Evolutionary conservation across 2,113 vertebrate species (phyloP), one percentile per base, ranked within the genome.

Genomic region (Heterotis niloticus): DNA sequence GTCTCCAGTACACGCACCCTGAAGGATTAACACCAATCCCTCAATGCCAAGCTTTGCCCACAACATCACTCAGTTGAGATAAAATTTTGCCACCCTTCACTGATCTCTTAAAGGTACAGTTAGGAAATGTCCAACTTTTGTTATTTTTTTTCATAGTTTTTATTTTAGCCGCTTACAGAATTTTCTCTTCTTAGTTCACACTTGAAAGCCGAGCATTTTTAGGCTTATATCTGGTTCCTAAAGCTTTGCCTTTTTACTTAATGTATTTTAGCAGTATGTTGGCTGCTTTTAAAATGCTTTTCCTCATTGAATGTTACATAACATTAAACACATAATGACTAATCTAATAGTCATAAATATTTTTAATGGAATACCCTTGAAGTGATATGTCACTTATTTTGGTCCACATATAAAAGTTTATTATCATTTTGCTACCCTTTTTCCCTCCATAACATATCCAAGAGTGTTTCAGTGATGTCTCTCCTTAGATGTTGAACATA

Each of bases 11-110:
- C 74, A 64, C 10, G 1, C 23, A 17, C 26, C 56, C 64, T 13
- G 29, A 68, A 67, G 56, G 68, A 72, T 64, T 71, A 71, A 71
- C 52, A 68, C 9, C 64, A n/a, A 16, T 28, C 54, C 26, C 77
- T 44, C n/a, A 62, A 57, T 23, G 74, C 34, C 77, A 78, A 13
- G 4, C 7, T 7, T 54, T 60, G 24, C 44, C n/a, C 28, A 14
- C 65, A 60, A 54, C 56, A 62, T 70, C 28, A 18, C 54, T 78
- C 11, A 16, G 28, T 59, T 69, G 51, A 57, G 65, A 70, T 70
- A 62, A 59, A 44, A 28, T 60, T 71, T 29, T 54, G 24, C 23
- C 20, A 24, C 34, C 26, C 11, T 34, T 29, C 17, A 60, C 10
- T 1, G 29, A 17, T 59, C 56, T 78, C 13, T 59, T 10, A 57